Evolutionary conservation across 2,113 vertebrate species (phyloP).

Genomic region (Atrichornis clamosus): DNA sequence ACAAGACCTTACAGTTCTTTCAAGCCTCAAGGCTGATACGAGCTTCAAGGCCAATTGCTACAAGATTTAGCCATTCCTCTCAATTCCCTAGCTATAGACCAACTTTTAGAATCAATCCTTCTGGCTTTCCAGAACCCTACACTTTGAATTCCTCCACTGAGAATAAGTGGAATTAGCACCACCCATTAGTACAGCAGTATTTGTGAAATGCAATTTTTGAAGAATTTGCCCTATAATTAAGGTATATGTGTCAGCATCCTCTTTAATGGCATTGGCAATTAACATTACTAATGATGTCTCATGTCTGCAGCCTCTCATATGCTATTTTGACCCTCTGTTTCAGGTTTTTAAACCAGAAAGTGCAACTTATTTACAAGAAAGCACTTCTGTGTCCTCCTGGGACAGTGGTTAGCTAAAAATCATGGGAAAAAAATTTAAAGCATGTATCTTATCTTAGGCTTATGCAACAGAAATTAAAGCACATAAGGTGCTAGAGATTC

Average conservation of each 20-base stretch:
- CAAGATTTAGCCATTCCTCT: background rate
- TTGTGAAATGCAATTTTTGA: constrained; percentile 4
- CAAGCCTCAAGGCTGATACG: background rate
- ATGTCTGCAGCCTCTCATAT: background rate
- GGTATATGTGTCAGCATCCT: constrained; percentile 29
- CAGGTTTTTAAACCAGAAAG: background rate
- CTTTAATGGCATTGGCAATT: constrained; percentile 11
- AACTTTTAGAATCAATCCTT: background rate
- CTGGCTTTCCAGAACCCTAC: background rate
- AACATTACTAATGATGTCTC: constrained; percentile 37
- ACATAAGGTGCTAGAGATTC: background rate
- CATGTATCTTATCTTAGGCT: background rate
- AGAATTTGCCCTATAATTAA: constrained; percentile 46
- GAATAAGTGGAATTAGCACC: background rate
- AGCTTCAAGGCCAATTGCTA: background rate
- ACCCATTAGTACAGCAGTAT: background rate
- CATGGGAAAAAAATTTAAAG: background rate
- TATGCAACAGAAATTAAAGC: background rate
- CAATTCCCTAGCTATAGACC: background rate
- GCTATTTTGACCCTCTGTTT: background rate
- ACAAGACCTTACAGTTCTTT: constrained; percentile 55
- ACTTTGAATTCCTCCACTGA: background rate
- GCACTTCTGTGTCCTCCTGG: background rate
- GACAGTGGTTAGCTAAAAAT: background rate
- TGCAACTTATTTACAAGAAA: background rate